These are phyloP conservation scores for Aphis gossypii DNA, from an alignment of 1,140 invertebrate genomes.

Conservation along the genomic window DNA sequence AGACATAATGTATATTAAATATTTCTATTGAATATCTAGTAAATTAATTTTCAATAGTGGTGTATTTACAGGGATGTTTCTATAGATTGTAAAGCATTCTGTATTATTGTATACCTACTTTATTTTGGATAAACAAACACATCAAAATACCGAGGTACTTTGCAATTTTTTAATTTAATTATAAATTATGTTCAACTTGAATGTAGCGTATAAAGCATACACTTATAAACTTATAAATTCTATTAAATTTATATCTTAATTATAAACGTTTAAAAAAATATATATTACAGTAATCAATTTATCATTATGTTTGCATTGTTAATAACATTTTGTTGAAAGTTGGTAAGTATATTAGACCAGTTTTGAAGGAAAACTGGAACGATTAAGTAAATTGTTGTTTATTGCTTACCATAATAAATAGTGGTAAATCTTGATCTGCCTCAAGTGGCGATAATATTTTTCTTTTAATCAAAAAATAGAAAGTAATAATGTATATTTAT, in stretches of 20 bases:
- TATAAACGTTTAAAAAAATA: neutral
- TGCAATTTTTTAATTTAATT: neutral
- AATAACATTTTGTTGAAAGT: neutral
- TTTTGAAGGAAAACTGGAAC: slow-evolving; percentile 5
- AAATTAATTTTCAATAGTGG: slow-evolving; percentile 1
- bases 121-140: neutral
- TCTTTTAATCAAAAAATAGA: slow-evolving; percentile 4
- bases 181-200: neutral
- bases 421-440: slow-evolving; percentile 6
- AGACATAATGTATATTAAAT: neutral
- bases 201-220: no score
- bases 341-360: neutral
- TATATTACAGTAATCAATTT: neutral
- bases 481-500: slow-evolving; percentile 2
- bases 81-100: neutral
- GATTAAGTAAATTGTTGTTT: slow-evolving; percentile 3
- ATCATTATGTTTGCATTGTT: neutral
- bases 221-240: neutral
- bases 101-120: neutral
- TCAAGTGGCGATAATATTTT: neutral
- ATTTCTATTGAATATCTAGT: neutral
- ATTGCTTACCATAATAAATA: neutral
- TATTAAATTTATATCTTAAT: neutral
- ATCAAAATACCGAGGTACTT: neutral
- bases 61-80: neutral